Conservation (phyloP, 2,113 vertebrate species). For the Camelus bactrianus region DNA sequence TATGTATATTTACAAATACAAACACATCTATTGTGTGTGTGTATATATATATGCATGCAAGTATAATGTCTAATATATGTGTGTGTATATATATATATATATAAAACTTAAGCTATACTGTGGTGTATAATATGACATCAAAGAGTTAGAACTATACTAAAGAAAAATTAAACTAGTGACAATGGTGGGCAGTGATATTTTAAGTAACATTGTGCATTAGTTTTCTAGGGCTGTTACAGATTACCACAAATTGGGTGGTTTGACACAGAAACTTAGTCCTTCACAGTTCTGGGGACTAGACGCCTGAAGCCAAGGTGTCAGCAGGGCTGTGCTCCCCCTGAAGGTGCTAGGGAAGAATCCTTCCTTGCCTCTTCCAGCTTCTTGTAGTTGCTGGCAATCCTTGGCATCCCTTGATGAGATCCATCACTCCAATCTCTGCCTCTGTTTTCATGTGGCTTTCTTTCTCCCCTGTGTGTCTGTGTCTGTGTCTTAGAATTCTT, state of each 20-base stretch:
- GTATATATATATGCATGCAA: not conserved
- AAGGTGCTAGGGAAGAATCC: no score
- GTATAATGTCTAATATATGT: no score
- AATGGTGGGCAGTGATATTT: not conserved
- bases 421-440: not conserved
- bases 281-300: no score
- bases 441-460: not conserved
- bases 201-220: rapidly evolving
- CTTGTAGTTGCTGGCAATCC: not conserved
- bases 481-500: not conserved
- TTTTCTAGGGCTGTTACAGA: not conserved
- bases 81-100: not conserved
- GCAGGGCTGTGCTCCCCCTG: not conserved
- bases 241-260: no score
- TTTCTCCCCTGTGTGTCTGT: not conserved
- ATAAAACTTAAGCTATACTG: no score
- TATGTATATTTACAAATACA: not conserved
- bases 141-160: no score
- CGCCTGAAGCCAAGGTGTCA: not conserved
- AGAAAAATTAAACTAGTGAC: not conserved
- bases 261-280: not conserved
- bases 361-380: not conserved
- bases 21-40: not conserved
- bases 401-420: no score
- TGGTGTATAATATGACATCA: not conserved